phyloP scores from a whole-genome alignment of 2,113 vertebrate species.

The Chlorocebus sabaeus region DNA sequence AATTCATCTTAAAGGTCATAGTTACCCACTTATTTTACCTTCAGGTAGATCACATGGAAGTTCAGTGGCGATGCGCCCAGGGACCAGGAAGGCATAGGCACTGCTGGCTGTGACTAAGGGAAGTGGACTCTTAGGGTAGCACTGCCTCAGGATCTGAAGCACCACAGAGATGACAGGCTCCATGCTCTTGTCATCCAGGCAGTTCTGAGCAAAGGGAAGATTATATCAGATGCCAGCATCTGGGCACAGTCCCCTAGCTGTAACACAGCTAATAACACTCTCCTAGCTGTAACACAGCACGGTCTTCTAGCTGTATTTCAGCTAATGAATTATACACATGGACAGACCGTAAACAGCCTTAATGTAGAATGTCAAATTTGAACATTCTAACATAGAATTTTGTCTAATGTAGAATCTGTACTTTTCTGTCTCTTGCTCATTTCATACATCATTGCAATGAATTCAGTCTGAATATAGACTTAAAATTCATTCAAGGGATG shows the following conservation, averaged over 20 bases:
- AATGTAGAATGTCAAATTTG: neutral
- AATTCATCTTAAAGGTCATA: neutral
- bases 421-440: neutral
- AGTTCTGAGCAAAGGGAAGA: constrained; percentile 80
- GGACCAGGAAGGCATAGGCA: constrained; percentile 84
- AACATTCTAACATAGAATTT: neutral
- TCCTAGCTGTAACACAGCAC: neutral
- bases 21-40: constrained; percentile 58
- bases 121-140: constrained; percentile 86
- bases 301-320: neutral
- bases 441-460: neutral
- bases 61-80: constrained; percentile 64
- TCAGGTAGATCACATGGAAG: neutral
- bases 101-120: constrained; percentile 85
- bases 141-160: constrained; percentile 90
- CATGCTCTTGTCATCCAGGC: constrained; percentile 77
- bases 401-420: neutral
- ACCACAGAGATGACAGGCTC: constrained; percentile 82
- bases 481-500: neutral
- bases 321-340: too few species aligned
- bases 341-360: too few species aligned
- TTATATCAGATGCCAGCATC: neutral
- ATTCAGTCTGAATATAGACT: neutral
- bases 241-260: neutral
- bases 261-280: neutral